A percentile compares a stretch with the other conserved stretches of the same genome.
These are phyloP conservation scores for Cephalotes varians DNA, from an alignment of 2,888 invertebrate genomes.

Conservation along the genomic window DNA sequence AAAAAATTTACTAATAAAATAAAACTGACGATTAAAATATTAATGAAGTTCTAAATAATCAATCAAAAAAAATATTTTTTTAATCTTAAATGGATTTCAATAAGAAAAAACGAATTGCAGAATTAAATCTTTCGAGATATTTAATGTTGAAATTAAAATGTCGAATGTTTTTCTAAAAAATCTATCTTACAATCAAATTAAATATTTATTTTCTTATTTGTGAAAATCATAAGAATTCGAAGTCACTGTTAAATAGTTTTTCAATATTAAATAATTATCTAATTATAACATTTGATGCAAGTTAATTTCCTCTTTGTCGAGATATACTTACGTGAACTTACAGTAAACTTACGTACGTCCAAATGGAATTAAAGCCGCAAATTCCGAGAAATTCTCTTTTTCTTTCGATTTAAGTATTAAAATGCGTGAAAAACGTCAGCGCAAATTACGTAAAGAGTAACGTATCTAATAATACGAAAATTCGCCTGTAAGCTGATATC, in stretches of 20 bases:
- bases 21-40: slow-evolving; percentile 3
- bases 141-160: not conserved
- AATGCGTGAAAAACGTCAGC: not conserved
- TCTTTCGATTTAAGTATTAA: slow-evolving; percentile 2
- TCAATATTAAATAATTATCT: not conserved
- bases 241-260: not conserved
- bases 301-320: slow-evolving; percentile 4
- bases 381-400: not conserved
- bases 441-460: slow-evolving; percentile 4
- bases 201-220: no score
- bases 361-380: not conserved
- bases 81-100: slow-evolving; percentile 32
- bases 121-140: not conserved
- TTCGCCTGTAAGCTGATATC: not conserved
- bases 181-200: not conserved
- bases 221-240: not conserved
- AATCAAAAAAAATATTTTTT: not conserved
- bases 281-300: not conserved
- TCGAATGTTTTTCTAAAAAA: not conserved
- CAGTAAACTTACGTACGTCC: not conserved
- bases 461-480: slow-evolving; percentile 8
- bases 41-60: not conserved
- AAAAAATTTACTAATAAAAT: not conserved
- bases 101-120: slow-evolving; percentile 23
- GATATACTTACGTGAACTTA: slow-evolving; percentile 31